A percentile compares a stretch with the other conserved stretches of the same genome.
Conservation (phyloP, 2,888 invertebrate species). For the Crioceris asparagi region DNA sequence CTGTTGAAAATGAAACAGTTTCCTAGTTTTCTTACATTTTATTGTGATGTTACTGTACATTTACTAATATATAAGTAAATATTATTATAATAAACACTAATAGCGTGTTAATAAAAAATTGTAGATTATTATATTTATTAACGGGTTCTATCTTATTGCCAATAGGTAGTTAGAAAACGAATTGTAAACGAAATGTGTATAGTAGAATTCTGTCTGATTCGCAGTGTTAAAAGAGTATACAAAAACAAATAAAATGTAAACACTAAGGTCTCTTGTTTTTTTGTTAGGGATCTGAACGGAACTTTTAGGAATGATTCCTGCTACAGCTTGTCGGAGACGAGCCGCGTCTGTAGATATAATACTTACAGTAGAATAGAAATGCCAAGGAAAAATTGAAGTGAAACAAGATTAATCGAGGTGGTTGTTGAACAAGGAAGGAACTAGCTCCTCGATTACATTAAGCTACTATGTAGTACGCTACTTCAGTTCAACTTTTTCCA, state of each 20-base stretch:
- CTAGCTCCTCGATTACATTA: no score
- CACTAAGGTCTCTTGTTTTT: conserved; percentile 8
- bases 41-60: conserved; percentile 25
- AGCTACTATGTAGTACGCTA: no score
- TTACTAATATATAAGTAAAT: conserved; percentile 14
- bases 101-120: conserved; percentile 23
- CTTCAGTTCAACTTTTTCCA: no score
- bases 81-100: conserved; percentile 17
- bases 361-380: no score
- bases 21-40: conserved; percentile 16
- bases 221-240: conserved; percentile 28
- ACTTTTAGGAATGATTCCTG: no score
- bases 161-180: conserved; percentile 22
- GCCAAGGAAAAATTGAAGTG: no score
- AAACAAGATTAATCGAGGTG: no score
- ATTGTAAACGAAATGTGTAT: conserved; percentile 27
- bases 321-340: no score
- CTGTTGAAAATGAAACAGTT: neutral
- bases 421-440: no score
- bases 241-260: conserved; percentile 21
- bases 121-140: conserved; percentile 33
- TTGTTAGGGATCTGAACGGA: no score
- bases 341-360: no score
- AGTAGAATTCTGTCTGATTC: conserved; percentile 31
- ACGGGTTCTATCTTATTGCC: conserved; percentile 32